Base-by-base conservation (phyloP, 2,797 vertebrate species). In the Discoglossus pictus region DNA sequence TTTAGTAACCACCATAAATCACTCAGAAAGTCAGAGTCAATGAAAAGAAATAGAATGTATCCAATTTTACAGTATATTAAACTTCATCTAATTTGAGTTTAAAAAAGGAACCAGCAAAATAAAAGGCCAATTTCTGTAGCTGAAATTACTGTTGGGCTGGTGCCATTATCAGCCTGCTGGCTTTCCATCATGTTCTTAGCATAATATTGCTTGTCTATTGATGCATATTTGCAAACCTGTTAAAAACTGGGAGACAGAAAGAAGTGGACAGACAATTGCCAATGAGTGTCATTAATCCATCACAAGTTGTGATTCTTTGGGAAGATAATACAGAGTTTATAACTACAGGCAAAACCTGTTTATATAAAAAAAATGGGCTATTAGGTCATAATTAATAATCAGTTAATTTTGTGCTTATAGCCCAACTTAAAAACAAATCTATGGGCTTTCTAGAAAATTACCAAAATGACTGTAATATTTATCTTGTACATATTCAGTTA, bases 11-110 rank as follows among this genome's bases (percentile, higher is more conserved):
- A 73, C 78, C 78, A 86, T 90, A 89, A 90, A 90, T 90, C 83
- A 89, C 82, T 77, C 78, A 80, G 83, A 83, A 83, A 51, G 60
- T 84, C 84, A 82, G 85, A 86, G 83, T 79, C 84, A 79, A 79
- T 83, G 84, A 87, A 89, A 87, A 84, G 83, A 82, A 43, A 84
- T 84, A 86, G 87, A 88, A 87, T 87, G 84, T 82, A 88, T 91
- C 87, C 87, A 87, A 87, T 89, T 89, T 87, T 88, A 86, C 88
- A 90, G 83, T 85, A 84, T 87, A 89, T 89, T 89, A 91, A 87
- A 81, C 86, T 90, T 90, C 82, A 88, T 87, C 87, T 90, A 92
- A 91, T 90, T 90, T 87, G 84, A 85, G 86, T 79, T 73, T 87
- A 88, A 88, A 84, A 89, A 85, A 78, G 48, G 85, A 86, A 85